Evolutionary conservation across 2,888 invertebrate genomes (phyloP), one percentile per base, ranked within the genome.

Genomic region (Dermolepida albohirtum): DNA sequence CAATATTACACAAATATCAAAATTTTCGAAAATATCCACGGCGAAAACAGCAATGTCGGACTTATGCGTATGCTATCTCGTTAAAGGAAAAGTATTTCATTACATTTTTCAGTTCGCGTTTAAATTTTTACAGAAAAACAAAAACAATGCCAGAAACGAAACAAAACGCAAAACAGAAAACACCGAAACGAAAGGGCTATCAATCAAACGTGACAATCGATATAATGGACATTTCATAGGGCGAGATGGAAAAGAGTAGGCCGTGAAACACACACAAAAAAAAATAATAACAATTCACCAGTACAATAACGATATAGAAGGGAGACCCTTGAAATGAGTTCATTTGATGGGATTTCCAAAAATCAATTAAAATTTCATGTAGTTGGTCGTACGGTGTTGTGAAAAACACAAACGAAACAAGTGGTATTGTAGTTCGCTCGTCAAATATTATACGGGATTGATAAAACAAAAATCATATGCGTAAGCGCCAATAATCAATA

Each of bases 361-460:
- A 62, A 47, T 47, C 59, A 62, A 39, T 62, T 62, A 62, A 62
- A 62, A 62, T 62, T 62, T 34, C 34, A 39, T 62, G 59, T 49
- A 34, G 11, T 1, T 17, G 41, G 39, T 16, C 14, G 17, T 40
- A 6, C n/a, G 14, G 22, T 11, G 12, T 7, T 14, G 7, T 17
- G 17, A 43, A 57, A 55, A 43, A 22, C 17, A n/a, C 11, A 57
- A 22, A 12, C 27, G 17, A n/a, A 41, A 27, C 27, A 57, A 27
- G 34, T 43, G 27, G 34, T 22, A 10, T 34, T 34, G 34, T 34
- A 34, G 10, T 10, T 34, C 34, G 10, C 34, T 34, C 10, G 34
- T 34, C 34, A 34, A 34, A 34, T 34, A 34, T 34, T 34, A 10
- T 6, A 6, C 10, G 10, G 6, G 10, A 34, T 34, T 34, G 34